Conservation (phyloP, 2,888 invertebrate genomes). For the Nymphalis urticae region DNA sequence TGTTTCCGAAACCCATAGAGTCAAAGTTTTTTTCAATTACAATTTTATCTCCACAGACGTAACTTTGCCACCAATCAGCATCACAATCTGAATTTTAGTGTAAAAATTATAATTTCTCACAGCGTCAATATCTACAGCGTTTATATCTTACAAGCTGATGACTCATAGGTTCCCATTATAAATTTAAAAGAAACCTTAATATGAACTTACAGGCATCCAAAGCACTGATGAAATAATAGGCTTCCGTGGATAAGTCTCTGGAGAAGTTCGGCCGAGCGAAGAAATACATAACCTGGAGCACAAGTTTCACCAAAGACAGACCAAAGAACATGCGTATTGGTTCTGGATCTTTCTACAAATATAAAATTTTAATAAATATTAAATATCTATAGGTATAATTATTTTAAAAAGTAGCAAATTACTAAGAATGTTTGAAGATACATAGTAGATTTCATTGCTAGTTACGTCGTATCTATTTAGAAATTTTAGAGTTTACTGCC, state of each 20-base stretch:
- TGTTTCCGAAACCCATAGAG: too few species aligned
- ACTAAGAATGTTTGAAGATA: too few species aligned
- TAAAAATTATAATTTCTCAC: background rate
- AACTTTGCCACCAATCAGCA: too few species aligned
- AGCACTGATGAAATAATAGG: conserved; percentile 56
- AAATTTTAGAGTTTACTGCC: too few species aligned
- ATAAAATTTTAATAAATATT: conserved; percentile 7
- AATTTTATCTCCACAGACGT: too few species aligned
- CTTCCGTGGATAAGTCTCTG: conserved; percentile 43
- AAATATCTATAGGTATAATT: background rate
- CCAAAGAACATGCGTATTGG: conserved; percentile 63
- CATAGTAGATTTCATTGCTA: too few species aligned
- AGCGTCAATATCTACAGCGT: background rate
- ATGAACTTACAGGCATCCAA: conserved; percentile 54
- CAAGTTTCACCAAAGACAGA: conserved; percentile 56
- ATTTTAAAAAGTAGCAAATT: too few species aligned
- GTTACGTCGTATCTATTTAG: too few species aligned
- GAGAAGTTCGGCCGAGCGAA: conserved; percentile 53
- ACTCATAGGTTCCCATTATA: background rate
- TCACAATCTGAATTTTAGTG: too few species aligned
- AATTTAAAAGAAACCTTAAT: background rate
- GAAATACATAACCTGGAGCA: conserved; percentile 59
- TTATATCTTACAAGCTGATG: background rate
- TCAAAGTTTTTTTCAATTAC: too few species aligned
- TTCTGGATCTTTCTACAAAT: conserved; percentile 58